phyloP scores from a whole-genome alignment of 2,797 vertebrate species.

The Xenentodon cancila region DNA sequence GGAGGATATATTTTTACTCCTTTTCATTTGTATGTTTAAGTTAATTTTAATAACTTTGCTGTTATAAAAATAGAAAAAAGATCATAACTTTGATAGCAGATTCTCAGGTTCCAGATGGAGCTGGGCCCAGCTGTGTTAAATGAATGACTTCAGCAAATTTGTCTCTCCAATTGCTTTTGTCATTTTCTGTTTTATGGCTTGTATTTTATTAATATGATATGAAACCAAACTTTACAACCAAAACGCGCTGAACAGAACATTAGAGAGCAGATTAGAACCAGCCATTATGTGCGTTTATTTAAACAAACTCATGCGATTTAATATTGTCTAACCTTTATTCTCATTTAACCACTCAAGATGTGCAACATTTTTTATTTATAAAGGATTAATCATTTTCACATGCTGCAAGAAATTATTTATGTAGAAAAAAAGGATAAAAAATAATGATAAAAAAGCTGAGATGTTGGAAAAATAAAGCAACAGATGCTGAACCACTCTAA shows the following conservation, averaged over 20 bases:
- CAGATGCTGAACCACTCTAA: constrained; percentile 81
- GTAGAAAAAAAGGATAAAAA: constrained; percentile 8
- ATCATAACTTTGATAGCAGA: neutral
- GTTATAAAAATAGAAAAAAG: neutral
- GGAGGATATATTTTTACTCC: neutral
- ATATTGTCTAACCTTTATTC: constrained; percentile 16
- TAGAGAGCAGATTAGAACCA: too few relatives aligned
- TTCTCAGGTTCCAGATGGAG: constrained; percentile 6
- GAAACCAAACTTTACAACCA: constrained; percentile 17
- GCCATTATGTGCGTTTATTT: constrained; percentile 22
- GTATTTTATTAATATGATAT: neutral
- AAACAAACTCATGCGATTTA: constrained; percentile 34
- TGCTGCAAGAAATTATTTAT: constrained; percentile 71
- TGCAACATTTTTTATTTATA: constrained; percentile 55
- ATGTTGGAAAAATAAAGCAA: constrained; percentile 75
- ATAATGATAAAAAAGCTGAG: constrained; percentile 22
- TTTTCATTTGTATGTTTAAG: constrained; percentile 2
- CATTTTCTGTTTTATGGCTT: constrained; percentile 31
- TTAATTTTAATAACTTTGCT: neutral
- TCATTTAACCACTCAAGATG: constrained; percentile 35
- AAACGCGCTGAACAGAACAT: constrained; percentile 11
- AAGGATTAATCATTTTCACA: constrained; percentile 74
- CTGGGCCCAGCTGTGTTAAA: constrained; percentile 21
- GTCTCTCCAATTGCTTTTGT: constrained; percentile 25
- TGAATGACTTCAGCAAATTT: constrained; percentile 6